phyloP scores from a whole-genome alignment of 2,113 vertebrate genomes.

The Peucedramus taeniatus region DNA sequence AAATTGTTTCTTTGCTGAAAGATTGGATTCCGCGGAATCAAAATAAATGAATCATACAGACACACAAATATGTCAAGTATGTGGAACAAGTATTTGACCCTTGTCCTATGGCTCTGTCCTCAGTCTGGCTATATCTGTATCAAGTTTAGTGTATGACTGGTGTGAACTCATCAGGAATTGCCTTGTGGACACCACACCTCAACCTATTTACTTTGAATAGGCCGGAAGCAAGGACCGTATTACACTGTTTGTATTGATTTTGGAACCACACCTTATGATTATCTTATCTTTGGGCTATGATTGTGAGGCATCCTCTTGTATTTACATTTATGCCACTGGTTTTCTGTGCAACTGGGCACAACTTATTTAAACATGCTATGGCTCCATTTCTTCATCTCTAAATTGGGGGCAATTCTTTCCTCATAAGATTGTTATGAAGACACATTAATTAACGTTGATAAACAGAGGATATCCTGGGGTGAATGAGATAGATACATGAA shows the following conservation, averaged over 20 bases:
- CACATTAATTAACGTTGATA: slow-evolving; percentile 20
- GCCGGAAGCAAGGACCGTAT: not conserved
- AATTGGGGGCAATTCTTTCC: not conserved
- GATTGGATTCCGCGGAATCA: not conserved
- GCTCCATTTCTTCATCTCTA: slow-evolving; percentile 20
- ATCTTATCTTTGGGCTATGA: slow-evolving; percentile 53
- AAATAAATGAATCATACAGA: not conserved
- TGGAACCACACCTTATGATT: slow-evolving; percentile 41
- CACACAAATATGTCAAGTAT: not conserved
- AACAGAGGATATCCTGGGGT: not conserved
- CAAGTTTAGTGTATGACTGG: not conserved
- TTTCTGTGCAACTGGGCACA: not conserved
- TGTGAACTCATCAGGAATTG: not conserved
- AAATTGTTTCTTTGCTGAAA: not conserved
- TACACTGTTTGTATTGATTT: not conserved
- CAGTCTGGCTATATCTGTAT: not conserved
- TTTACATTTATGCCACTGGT: not conserved
- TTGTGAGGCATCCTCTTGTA: not conserved
- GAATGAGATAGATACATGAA: not conserved
- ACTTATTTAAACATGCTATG: not conserved
- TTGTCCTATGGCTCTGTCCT: not conserved
- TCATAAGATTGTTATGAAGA: not conserved
- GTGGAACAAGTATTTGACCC: not conserved
- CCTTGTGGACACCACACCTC: not conserved
- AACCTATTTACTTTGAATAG: slow-evolving; percentile 8